phyloP scores from a whole-genome alignment of 2,888 invertebrate genomes.

The Drosophila rellima region DNA sequence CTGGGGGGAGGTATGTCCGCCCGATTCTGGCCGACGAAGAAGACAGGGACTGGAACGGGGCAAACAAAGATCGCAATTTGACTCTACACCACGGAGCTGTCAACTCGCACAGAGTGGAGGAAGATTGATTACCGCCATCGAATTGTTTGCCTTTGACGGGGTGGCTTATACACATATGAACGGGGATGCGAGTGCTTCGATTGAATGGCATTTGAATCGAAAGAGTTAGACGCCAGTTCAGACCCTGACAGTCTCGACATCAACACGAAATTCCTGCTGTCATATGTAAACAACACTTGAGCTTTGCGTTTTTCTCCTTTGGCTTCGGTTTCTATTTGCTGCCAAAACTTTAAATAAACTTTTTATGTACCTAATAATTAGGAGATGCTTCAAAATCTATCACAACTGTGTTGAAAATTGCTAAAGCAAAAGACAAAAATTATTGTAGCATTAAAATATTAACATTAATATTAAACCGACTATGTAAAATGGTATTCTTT shows the following conservation, averaged over 20 bases:
- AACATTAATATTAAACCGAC: too few relatives aligned
- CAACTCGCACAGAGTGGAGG: conserved; percentile 85
- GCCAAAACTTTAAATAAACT: conserved; percentile 52
- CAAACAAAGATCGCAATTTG: conserved; percentile 84
- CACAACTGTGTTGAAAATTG: too few relatives aligned
- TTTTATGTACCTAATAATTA: conserved; percentile 47
- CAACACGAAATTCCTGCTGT: conserved; percentile 72
- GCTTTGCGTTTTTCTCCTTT: conserved; percentile 23
- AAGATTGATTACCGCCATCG: conserved; percentile 87
- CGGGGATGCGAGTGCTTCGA: conserved; percentile 57
- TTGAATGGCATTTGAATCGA: conserved; percentile 78
- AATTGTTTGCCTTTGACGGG: conserved; percentile 81
- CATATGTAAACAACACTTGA: conserved; percentile 76
- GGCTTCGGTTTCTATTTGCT: conserved; percentile 27
- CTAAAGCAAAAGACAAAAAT: too few relatives aligned
- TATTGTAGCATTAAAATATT: too few relatives aligned
- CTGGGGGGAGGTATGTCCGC: conserved; percentile 18
- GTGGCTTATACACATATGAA: conserved; percentile 22
- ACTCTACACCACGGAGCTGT: conserved; percentile 86
- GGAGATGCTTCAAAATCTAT: background rate
- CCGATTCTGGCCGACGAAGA: conserved; percentile 10
- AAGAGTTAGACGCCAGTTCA: conserved; percentile 77
- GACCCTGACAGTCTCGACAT: conserved; percentile 47
- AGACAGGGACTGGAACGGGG: conserved; percentile 37
- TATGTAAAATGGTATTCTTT: too few relatives aligned